Percentiles rank a stretch among this genome's conserved stretches.
Conservation (phyloP, 2,797 vertebrate species). For the Galagoides demidoff region DNA sequence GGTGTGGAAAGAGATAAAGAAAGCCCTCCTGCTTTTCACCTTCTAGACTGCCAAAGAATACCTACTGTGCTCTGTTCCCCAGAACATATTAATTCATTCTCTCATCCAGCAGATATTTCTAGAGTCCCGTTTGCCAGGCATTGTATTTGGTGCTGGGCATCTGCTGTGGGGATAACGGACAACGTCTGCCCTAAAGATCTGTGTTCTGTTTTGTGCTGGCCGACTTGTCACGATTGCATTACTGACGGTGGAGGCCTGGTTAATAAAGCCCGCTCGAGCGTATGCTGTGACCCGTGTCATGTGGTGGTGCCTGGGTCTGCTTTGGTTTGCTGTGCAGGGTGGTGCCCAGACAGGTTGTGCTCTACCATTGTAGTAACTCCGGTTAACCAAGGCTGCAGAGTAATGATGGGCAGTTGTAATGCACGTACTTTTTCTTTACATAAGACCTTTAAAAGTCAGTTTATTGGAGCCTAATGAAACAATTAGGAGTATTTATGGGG, state of each 20-base stretch:
- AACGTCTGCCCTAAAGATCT: background rate
- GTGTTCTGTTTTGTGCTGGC: background rate
- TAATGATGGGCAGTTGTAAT: conserved; percentile 28
- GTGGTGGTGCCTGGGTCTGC: background rate
- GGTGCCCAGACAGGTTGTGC: background rate
- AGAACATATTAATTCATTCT: background rate
- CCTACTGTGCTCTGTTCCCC: background rate
- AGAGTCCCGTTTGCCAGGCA: background rate
- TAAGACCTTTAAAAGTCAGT: conserved; percentile 37
- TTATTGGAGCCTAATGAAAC: conserved; percentile 53
- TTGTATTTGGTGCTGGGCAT: background rate
- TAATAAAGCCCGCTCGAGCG: background rate
- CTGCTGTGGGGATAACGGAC: background rate
- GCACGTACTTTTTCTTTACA: conserved; percentile 37
- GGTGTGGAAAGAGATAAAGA: background rate
- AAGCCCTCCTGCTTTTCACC: background rate
- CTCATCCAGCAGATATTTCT: background rate
- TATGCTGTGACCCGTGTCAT: background rate
- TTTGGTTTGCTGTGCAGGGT: background rate
- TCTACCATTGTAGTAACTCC: background rate
- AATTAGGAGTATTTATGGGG: conserved; percentile 11
- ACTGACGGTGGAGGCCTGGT: background rate
- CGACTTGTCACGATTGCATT: background rate
- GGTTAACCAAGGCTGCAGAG: background rate
- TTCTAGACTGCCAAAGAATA: background rate